Percentiles rank a stretch among this genome's conserved stretches.
Conservation (phyloP, 2,113 vertebrate genomes). For the Holacanthus passer region DNA sequence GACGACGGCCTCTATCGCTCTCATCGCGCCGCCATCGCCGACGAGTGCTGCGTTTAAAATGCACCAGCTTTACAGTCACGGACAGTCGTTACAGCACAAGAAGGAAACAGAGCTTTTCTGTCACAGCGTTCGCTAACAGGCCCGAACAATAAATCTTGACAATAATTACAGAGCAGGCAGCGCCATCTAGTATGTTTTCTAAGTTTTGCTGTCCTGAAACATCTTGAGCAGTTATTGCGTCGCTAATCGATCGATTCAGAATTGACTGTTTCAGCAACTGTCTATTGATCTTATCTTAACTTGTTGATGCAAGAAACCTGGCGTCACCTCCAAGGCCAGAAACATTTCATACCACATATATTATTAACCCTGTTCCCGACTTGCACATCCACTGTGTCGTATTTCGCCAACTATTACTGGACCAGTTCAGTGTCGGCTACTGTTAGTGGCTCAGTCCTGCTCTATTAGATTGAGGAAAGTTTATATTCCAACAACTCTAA, state of each 20-base stretch:
- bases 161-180: neutral
- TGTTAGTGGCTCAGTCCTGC: neutral
- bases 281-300: no score
- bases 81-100: neutral
- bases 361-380: neutral
- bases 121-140: neutral
- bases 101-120: neutral
- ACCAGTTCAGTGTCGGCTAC: neutral
- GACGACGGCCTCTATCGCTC: constrained; percentile 43
- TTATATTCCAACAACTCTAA: neutral
- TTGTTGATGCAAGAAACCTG: no score
- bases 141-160: neutral
- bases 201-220: neutral
- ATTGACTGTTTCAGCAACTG: no score
- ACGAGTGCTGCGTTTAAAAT: constrained; percentile 30
- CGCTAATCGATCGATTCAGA: no score
- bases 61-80: constrained; percentile 4
- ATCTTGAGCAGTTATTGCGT: no score
- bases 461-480: neutral
- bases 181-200: neutral
- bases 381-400: neutral
- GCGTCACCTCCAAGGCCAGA: no score
- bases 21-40: constrained; percentile 53
- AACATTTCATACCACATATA: no score
- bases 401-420: neutral